phyloP scores from a whole-genome alignment of 1,140 invertebrate species.

The Coptotermes formosanus region DNA sequence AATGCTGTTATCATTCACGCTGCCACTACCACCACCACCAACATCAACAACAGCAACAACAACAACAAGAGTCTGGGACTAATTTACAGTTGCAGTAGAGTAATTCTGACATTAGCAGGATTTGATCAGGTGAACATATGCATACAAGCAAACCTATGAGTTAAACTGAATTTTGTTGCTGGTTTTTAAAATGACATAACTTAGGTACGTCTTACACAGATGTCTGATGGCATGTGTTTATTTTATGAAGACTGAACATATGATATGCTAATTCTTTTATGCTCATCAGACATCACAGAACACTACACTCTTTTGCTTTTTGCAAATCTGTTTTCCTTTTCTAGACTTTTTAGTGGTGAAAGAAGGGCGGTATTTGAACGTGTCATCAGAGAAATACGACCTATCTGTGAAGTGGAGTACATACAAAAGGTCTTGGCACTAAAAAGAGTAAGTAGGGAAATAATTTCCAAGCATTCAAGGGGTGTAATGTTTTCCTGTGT shows the following conservation, averaged over 20 bases:
- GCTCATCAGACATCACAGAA: not conserved
- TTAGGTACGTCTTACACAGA: not conserved
- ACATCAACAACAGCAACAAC: too few relatives aligned
- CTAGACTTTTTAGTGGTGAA: not conserved
- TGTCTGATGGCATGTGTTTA: not conserved
- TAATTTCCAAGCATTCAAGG: not conserved
- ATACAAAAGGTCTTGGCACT: not conserved
- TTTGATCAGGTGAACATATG: too few relatives aligned
- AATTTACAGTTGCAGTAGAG: too few relatives aligned
- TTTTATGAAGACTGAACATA: not conserved
- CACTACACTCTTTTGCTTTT: not conserved
- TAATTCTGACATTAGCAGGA: too few relatives aligned
- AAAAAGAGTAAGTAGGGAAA: not conserved
- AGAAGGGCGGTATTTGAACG: not conserved
- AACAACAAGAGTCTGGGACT: too few relatives aligned
- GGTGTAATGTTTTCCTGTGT: not conserved
- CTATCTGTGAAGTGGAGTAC: not conserved
- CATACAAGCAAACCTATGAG: not conserved
- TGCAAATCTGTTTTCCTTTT: not conserved
- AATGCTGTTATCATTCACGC: too few relatives aligned
- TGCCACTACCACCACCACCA: too few relatives aligned
- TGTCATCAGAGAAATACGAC: not conserved
- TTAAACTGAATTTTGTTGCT: not conserved
- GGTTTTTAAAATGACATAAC: not conserved
- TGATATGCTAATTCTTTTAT: not conserved